Evolutionary conservation across 53 echinoderm and acorn worm genomes (phyloP).

Genomic region (Hippasteria phrygiana): DNA sequence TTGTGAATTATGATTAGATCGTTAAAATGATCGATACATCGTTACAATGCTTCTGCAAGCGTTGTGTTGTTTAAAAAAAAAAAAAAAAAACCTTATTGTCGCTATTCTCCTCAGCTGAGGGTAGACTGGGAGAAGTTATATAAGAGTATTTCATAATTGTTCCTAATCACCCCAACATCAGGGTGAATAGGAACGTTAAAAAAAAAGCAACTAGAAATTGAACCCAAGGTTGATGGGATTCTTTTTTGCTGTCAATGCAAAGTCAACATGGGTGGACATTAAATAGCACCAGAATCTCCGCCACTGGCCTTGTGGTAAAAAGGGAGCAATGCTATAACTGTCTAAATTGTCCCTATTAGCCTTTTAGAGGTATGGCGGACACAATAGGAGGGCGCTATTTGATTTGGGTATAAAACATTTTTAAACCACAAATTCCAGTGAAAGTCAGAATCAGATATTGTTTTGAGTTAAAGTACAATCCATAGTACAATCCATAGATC

Average conservation of each 20-base stretch:
- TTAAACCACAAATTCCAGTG: no score
- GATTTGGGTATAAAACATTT: no score
- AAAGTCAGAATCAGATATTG: no score
- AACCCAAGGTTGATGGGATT: conserved; percentile 9
- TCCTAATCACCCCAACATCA: conserved; percentile 11
- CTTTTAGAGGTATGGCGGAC: no score
- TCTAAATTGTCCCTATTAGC: neutral
- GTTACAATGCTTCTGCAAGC: conserved; percentile 36
- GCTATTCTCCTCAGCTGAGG: conserved; percentile 12
- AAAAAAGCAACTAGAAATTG: neutral
- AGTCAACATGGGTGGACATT: conserved; percentile 34
- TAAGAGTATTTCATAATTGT: conserved; percentile 28
- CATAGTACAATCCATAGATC: no score
- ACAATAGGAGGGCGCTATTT: no score
- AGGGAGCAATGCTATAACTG: conserved; percentile 2
- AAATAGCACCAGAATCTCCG: conserved; percentile 26
- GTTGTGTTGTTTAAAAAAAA: conserved; percentile 22
- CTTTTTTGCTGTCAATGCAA: conserved; percentile 33
- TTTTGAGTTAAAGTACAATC: no score
- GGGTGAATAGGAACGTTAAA: conserved; percentile 28
- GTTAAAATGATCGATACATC: neutral
- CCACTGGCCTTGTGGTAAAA: conserved; percentile 26
- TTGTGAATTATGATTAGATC: no score
- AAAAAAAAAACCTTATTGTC: conserved; percentile 3
- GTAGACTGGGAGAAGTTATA: conserved; percentile 25